A percentile compares a stretch with the other conserved stretches of the same genome.
Evolutionary conservation across 2,888 invertebrate species (phyloP).

Genomic region (Microplitis deprimator): DNA sequence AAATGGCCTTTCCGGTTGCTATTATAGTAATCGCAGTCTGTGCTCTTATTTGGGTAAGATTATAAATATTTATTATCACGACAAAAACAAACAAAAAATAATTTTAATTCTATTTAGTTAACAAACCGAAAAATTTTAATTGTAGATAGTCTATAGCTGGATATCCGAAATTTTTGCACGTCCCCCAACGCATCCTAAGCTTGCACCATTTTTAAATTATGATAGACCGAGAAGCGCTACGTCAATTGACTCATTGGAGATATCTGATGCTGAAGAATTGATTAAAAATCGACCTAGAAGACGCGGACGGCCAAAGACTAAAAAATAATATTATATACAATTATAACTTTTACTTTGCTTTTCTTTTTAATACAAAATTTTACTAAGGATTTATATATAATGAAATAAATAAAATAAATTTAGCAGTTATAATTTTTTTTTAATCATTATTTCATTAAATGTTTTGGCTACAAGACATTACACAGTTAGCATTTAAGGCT

Average conservation of each 20-base stretch:
- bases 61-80: not conserved
- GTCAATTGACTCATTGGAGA: conserved; percentile 58
- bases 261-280: conserved; percentile 54
- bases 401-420: conserved; percentile 10
- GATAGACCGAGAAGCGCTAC: conserved; percentile 53
- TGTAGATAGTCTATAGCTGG: conserved; percentile 53
- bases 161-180: not conserved
- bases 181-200: conserved; percentile 22
- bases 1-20: conserved; percentile 49
- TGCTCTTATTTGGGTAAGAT: conserved; percentile 56
- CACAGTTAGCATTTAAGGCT: conserved; percentile 26
- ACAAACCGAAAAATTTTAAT: conserved; percentile 28
- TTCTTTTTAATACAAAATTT: no score
- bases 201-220: conserved; percentile 20
- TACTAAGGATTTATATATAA: not conserved
- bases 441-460: conserved; percentile 5
- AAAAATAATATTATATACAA: conserved; percentile 20
- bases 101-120: conserved; percentile 11
- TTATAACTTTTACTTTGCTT: not conserved
- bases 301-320: conserved; percentile 45
- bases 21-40: conserved; percentile 54
- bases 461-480: conserved; percentile 26
- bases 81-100: not conserved
- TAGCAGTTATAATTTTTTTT: not conserved
- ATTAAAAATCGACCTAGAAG: conserved; percentile 38